Base-by-base conservation (phyloP, 2,113 vertebrate species). In the Leucoraja erinaceus region DNA sequence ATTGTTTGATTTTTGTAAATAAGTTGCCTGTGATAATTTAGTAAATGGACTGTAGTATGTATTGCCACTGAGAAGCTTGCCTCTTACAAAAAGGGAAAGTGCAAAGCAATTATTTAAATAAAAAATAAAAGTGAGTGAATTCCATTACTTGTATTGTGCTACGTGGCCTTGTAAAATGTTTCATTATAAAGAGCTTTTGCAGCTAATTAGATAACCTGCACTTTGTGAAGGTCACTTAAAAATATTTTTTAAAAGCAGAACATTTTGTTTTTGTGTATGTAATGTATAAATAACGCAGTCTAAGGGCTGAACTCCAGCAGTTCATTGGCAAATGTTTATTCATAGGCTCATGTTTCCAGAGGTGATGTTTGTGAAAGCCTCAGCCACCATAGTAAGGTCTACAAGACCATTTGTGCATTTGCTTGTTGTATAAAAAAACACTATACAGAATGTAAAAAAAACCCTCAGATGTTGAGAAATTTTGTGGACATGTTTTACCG, bases 141-240 rank as follows among this genome's bases (percentile, higher is more conserved):
- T 90, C 66, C 90, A 72, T 91, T 91, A 68, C 70, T 70, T 91
- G 90, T 91, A 91, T 91, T 91, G 90, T 91, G 90, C 90, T 74
- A 91, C 20, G 68, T 91, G 90, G 90, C 90, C 90, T 91, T 91
- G 90, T 91, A 91, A 91, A 91, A 91, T 72, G 68, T 91, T 91
- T 91, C 66, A 91, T 91, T 91, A 91, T 91, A 91, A 91, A 91
- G 38, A 91, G 90, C 90, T 91, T 91, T 68, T 91, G 90, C 90
- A 91, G 90, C 90, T 91, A 91, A 72, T 91, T 91, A 91, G 90
- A 54, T 72, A 91, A 72, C 70, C 90, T 91, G 90, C 90, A 91
- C 90, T 91, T 91, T 91, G 90, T 91, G 90, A 91, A 91, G 90
- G 90, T 91, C 90, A 72, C 90, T 91, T 91, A 91, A 91, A 90